phyloP scores from a whole-genome alignment of 2,113 vertebrate species.

The Caretta caretta region DNA sequence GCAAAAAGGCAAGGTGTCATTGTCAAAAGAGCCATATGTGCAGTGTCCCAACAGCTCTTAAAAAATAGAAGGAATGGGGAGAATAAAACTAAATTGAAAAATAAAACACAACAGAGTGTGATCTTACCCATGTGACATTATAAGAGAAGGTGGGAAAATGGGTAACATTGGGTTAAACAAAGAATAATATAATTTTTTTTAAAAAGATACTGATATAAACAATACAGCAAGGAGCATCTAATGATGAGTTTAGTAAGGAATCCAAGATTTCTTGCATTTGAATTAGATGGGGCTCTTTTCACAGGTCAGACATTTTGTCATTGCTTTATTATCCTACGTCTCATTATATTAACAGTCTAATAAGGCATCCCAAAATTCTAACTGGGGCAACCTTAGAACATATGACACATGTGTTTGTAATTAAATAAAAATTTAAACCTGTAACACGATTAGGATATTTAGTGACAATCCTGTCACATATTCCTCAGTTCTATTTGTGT shows the following conservation, averaged over 20 bases:
- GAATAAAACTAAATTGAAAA: background rate
- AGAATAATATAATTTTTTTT: slow-evolving; percentile 1
- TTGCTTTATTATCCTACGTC: background rate
- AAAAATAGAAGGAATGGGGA: background rate
- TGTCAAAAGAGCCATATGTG: rapidly evolving
- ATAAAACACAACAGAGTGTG: background rate
- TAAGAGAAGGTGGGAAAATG: background rate
- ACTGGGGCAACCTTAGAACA: background rate
- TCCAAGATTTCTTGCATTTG: background rate
- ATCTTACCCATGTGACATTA: background rate
- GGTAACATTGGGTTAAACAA: background rate
- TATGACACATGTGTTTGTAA: background rate
- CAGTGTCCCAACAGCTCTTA: background rate
- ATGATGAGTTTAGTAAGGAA: background rate
- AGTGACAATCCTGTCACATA: background rate
- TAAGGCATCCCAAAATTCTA: background rate
- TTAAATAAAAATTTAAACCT: background rate
- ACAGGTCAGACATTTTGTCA: background rate
- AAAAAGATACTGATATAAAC: background rate
- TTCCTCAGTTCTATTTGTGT: background rate
- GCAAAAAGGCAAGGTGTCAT: background rate
- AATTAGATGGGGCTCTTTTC: background rate
- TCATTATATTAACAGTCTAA: background rate
- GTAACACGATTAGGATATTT: background rate
- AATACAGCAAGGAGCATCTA: background rate